Base-by-base conservation (phyloP, 2,113 vertebrate genomes). In the Gadus chalcogrammus region DNA sequence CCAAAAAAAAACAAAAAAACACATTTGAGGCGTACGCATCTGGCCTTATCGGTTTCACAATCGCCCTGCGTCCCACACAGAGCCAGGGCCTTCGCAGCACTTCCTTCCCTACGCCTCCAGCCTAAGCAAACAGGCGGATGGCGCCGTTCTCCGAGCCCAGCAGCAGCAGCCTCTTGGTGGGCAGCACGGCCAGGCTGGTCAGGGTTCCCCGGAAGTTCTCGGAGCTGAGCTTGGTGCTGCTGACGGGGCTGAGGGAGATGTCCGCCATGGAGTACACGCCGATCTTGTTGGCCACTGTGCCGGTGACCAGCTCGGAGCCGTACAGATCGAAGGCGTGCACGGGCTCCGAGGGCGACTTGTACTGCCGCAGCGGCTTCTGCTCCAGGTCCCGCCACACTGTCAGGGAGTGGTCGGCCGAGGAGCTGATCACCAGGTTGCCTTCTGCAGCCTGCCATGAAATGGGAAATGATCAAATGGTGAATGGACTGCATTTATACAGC, bases 191-290 rank as follows among this genome's bases (percentile, higher is more conserved):
- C 81, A 99, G 89, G 89, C 95, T 97, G 82, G 97, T 98, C 79
- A 99, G 80, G 0, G 96, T 98, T 20, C 97, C 97, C 1, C 95
- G 94, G 86, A 99, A 99, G 88, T 99, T 99, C 90, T 99, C 97
- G 0, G 95, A 95, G 89, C 96, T 98, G 77, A 99, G 94, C 83
- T 97, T 99, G 71, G 95, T 98, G 3, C 92, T 92, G 82, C 94
- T 95, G 63, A 82, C 73, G 0, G 94, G 93, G 79, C 94, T 93
- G 18, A 92, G 82, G 2, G 95, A 94, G 22, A 94, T 93, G 59
- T 97, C 95, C 15, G 94, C 89, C 88, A 97, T 92, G 67, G 97
- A 97, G 83, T 98, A 99, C 81, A 99, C 93, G 0, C 97, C 94
- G 0, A 99, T 98, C 85, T 95, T 97, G 90, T 99, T 99, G 76